A percentile compares a stretch with the other conserved stretches of the same genome.
These are phyloP conservation scores for Salarias fasciatus DNA, from an alignment of 2,797 vertebrate genomes.

Conservation along the genomic window DNA sequence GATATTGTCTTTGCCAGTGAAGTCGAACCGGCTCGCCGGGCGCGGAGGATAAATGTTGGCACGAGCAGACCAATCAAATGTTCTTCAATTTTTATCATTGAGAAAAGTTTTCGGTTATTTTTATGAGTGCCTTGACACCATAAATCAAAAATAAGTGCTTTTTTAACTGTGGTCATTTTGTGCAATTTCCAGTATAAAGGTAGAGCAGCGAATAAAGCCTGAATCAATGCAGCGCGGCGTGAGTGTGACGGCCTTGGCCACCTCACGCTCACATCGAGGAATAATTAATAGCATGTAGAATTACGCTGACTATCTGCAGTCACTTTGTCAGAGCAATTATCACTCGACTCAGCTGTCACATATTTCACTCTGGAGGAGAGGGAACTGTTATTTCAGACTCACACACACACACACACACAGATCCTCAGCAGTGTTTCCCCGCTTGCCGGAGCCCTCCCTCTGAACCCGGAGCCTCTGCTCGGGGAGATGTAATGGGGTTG, in stretches of 20 bases:
- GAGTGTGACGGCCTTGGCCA: slow-evolving; percentile 29
- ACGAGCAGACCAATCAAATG: too few relatives aligned
- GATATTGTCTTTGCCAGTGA: slow-evolving; percentile 25
- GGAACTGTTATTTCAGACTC: neutral
- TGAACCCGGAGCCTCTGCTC: slow-evolving; percentile 56
- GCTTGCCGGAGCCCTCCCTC: slow-evolving; percentile 25
- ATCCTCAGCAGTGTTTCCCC: slow-evolving; percentile 27
- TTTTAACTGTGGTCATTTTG: slow-evolving; percentile 4
- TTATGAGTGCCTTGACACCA: neutral
- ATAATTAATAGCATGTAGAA: slow-evolving; percentile 18
- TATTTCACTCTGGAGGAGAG: slow-evolving; percentile 10
- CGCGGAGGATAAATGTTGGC: neutral
- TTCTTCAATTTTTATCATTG: neutral
- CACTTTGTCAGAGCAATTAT: slow-evolving; percentile 45
- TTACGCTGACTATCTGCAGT: slow-evolving; percentile 28
- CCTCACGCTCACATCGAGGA: slow-evolving; percentile 44
- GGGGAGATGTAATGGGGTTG: slow-evolving; percentile 61
- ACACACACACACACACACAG: slow-evolving; percentile 21
- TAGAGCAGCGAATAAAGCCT: neutral
- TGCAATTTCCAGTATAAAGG: slow-evolving; percentile 24
- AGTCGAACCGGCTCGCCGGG: neutral
- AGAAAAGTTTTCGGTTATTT: neutral
- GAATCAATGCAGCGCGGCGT: neutral
- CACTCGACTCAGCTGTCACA: slow-evolving; percentile 44
- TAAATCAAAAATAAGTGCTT: neutral